Conservation (phyloP, 2,113 vertebrate genomes). For the Colaptes auratus region DNA sequence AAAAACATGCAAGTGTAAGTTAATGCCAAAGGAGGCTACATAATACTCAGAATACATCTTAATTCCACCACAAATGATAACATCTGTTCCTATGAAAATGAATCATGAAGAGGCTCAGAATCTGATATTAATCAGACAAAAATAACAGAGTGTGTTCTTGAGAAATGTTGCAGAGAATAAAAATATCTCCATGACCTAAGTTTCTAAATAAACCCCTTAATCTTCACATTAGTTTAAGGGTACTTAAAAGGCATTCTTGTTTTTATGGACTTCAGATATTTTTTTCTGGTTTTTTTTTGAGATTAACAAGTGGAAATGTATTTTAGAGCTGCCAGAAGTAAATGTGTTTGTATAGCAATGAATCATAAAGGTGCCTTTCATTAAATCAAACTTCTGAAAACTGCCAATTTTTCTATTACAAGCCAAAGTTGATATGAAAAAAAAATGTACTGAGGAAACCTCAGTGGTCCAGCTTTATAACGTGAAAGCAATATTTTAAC, state of each 20-base stretch:
- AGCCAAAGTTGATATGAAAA: background rate
- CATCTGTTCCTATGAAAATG: conserved; percentile 60
- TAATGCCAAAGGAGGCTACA: conserved; percentile 53
- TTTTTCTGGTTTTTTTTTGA: background rate
- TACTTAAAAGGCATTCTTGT: background rate
- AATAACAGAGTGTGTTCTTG: background rate
- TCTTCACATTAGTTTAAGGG: background rate
- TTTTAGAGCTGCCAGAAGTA: background rate
- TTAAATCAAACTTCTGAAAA: conserved; percentile 18
- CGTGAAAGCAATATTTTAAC: background rate
- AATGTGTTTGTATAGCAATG: background rate
- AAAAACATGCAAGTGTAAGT: conserved; percentile 18
- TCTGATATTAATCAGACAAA: conserved; percentile 34
- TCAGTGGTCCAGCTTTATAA: background rate
- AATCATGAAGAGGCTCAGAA: conserved; percentile 1
- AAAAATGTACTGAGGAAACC: background rate
- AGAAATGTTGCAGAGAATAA: background rate
- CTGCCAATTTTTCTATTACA: background rate
- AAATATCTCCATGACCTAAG: background rate
- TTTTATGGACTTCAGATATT: background rate
- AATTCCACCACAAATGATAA: conserved; percentile 46
- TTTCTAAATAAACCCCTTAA: background rate
- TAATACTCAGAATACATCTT: conserved; percentile 49
- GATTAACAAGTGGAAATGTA: background rate
- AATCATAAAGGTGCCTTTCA: background rate